Evolutionary conservation across 2,113 vertebrate genomes (phyloP).

Genomic region (Sclerurus mexicanus): DNA sequence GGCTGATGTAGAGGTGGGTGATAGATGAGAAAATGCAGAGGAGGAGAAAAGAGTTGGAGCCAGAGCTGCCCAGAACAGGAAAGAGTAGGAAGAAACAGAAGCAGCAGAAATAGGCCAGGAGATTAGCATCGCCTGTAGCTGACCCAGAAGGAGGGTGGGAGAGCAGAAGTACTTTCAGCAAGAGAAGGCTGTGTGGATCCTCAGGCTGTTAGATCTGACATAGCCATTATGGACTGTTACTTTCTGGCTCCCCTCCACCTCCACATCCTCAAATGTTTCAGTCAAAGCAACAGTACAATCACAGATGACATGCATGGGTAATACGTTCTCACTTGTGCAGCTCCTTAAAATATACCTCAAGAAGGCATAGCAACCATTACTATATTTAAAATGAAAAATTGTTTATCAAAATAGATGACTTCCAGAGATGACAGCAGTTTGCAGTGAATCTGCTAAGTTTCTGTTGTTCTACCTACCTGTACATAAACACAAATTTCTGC

Average conservation of each 20-base stretch:
- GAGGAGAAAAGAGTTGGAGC: slow-evolving; percentile 2
- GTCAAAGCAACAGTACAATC: slow-evolving; percentile 33
- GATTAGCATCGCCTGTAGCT: not conserved
- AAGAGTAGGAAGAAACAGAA: slow-evolving; percentile 46
- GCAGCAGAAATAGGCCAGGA: slow-evolving; percentile 3
- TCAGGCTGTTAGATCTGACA: not conserved
- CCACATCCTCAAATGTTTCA: slow-evolving; percentile 31
- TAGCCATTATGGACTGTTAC: not conserved
- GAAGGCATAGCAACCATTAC: slow-evolving; percentile 48
- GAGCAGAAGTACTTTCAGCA: not conserved
- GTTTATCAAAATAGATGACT: slow-evolving; percentile 18
- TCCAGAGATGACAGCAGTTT: not conserved
- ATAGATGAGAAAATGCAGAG: slow-evolving; percentile 39
- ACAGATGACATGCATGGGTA: slow-evolving; percentile 31
- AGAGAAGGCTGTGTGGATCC: not conserved
- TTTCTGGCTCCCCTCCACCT: slow-evolving; percentile 25
- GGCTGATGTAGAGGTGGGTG: slow-evolving; percentile 1
- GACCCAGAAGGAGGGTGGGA: slow-evolving; percentile 11
- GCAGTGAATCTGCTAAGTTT: not conserved
- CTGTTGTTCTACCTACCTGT: slow-evolving; percentile 1
- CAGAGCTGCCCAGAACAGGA: not conserved
- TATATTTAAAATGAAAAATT: slow-evolving; percentile 56
- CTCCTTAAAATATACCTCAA: slow-evolving; percentile 38
- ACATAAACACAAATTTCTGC: slow-evolving; percentile 11
- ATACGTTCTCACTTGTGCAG: slow-evolving; percentile 12